phyloP scores from a whole-genome alignment of 2,797 vertebrate species.

The Toxotes lorentzi region DNA sequence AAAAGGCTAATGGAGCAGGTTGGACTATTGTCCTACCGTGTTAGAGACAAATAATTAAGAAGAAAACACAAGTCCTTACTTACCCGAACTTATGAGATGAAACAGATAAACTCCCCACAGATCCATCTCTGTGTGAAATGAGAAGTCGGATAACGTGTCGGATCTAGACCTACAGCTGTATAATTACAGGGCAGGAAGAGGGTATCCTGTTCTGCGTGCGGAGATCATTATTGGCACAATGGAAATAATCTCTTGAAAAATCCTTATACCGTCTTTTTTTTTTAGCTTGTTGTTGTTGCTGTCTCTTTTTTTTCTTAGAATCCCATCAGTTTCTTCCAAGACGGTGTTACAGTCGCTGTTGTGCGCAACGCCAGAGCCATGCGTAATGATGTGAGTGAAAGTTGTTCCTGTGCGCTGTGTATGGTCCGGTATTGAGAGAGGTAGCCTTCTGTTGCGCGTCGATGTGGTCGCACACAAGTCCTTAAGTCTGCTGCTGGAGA shows the following conservation, averaged over 20 bases:
- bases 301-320: constrained; percentile 38
- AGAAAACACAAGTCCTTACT: constrained; percentile 56
- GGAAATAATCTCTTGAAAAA: constrained; percentile 18
- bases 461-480: constrained; percentile 47
- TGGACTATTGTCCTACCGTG: not conserved
- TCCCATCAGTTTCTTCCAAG: constrained; percentile 53
- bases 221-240: constrained; percentile 52
- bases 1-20: not conserved
- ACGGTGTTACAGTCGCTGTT: constrained; percentile 32
- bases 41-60: not conserved
- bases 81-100: constrained; percentile 84
- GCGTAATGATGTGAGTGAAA: constrained; percentile 40
- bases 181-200: constrained; percentile 46
- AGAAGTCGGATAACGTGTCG: constrained; percentile 46
- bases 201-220: constrained; percentile 50
- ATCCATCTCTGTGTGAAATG: constrained; percentile 78
- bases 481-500: constrained; percentile 59
- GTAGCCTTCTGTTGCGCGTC: constrained; percentile 55
- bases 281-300: not conserved
- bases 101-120: constrained; percentile 84
- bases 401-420: no score
- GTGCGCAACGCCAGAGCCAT: constrained; percentile 59
- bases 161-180: constrained; percentile 52
- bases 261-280: constrained; percentile 24
- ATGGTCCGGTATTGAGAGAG: not conserved